Evolutionary conservation across 2,888 invertebrate species (phyloP).

Genomic region (Tetragonula carbonaria): DNA sequence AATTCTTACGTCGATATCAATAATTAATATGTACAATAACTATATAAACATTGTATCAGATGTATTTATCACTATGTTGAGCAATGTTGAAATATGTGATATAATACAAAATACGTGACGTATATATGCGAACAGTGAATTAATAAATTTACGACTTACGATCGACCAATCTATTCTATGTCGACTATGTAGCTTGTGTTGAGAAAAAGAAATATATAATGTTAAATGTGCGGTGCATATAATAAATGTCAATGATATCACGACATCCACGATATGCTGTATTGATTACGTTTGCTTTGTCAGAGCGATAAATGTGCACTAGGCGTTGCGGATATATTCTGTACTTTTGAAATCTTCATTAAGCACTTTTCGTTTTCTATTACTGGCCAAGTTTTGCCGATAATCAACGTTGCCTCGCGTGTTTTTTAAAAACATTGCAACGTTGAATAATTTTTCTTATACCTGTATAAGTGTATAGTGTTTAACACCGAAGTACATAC

Average conservation of each 20-base stretch:
- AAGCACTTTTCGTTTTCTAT: neutral
- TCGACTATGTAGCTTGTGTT: neutral
- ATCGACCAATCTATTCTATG: neutral
- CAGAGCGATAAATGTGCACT: conserved; percentile 38
- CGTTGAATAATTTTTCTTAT: neutral
- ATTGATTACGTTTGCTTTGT: conserved; percentile 50
- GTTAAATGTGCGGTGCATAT: conserved; percentile 2
- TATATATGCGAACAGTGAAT: neutral
- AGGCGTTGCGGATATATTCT: neutral
- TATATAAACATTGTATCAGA: conserved; percentile 6
- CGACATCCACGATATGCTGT: conserved; percentile 42
- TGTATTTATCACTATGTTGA: conserved; percentile 3
- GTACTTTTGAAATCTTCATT: neutral
- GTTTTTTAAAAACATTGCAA: neutral
- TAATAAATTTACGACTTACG: conserved; percentile 3
- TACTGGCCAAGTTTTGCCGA: too few relatives aligned
- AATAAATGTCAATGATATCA: conserved; percentile 32
- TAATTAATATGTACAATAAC: neutral
- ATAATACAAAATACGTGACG: neutral
- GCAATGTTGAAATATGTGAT: conserved; percentile 2
- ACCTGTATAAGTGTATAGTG: conserved; percentile 4
- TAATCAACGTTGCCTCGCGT: neutral
- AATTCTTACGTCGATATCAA: neutral
- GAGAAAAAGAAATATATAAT: neutral
- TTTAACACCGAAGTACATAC: conserved; percentile 30